Evolutionary conservation across 2,113 vertebrate genomes (phyloP), one percentile per base, ranked within the genome.

Genomic region (Spea bombifrons): DNA sequence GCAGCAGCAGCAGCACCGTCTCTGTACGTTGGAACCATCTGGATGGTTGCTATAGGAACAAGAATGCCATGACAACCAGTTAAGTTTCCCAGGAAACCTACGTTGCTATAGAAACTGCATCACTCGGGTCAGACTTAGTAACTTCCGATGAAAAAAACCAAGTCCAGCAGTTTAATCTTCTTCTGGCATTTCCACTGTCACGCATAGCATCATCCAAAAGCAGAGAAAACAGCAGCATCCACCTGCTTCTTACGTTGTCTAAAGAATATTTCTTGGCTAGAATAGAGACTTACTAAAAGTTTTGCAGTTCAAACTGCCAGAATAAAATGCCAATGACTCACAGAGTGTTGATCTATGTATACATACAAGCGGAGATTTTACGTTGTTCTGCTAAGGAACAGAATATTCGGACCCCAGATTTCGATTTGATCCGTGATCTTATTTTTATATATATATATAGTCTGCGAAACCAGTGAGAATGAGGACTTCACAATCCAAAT

Each of bases 61-160:
- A 88, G 88, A 90, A 93, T 92, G 90, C 93, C 95, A 97, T 97
- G 94, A 96, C 94, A 98, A 98, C 96, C 92, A 90, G 92, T 90
- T 88, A 86, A 92, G 95, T 97, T 96, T 95, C 95, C 92, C 89
- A 88, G 96, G 95, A 95, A 96, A 97, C 94, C 85, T n/a, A 84
- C 83, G 92, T 98, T 85, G 53, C 93, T 93, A 97, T 96, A 91
- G 96, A 89, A 95, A 98, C 95, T 94, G 88, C 92, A 95, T 96
- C 93, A 88, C 94, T 95, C 90, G 85, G 82, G 87, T 94, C 89
- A 78, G 86, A 95, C 94, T 95, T 89, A 90, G 94, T 90, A 92
- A 92, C 93, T 94, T 95, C 95, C 92, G 86, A 90, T 92, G 89
- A 89, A 59, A 8, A n/a, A 91, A 95, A 88, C 92, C 89, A 85